Percentiles rank a stretch among this genome's conserved stretches.
Conservation (phyloP, 2,797 vertebrate genomes). For the Acanthurus tractus region DNA sequence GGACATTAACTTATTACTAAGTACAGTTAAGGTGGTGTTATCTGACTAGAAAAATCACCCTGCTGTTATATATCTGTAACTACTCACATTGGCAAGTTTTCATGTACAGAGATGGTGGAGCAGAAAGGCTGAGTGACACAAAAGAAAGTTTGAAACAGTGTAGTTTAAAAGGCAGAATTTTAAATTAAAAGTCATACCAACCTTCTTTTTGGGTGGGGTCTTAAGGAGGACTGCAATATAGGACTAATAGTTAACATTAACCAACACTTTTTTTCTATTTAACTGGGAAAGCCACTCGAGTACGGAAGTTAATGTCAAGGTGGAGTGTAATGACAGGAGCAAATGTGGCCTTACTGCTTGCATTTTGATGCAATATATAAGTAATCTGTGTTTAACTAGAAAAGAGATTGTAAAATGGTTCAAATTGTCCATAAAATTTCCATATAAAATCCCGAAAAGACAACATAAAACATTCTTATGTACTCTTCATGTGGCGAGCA, state of each 20-base stretch:
- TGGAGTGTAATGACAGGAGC: slow-evolving; percentile 2
- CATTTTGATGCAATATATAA: slow-evolving; percentile 36
- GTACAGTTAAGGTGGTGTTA: slow-evolving; percentile 32
- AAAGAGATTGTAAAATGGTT: slow-evolving; percentile 37
- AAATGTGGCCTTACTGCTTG: slow-evolving; percentile 14
- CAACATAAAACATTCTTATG: slow-evolving; percentile 19
- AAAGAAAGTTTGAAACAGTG: slow-evolving; percentile 31
- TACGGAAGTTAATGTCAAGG: slow-evolving; percentile 25
- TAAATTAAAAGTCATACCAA: too few species aligned
- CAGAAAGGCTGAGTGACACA: slow-evolving; percentile 42
- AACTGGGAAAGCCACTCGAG: too few species aligned
- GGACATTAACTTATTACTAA: slow-evolving; percentile 37
- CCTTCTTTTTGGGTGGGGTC: too few species aligned
- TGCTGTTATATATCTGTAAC: slow-evolving; percentile 12
- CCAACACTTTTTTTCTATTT: too few species aligned
- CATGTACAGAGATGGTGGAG: slow-evolving; percentile 24
- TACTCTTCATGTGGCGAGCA: not conserved
- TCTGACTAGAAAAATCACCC: slow-evolving; percentile 16
- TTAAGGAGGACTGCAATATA: too few species aligned
- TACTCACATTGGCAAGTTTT: slow-evolving; percentile 22
- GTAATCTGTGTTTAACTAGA: slow-evolving; percentile 34
- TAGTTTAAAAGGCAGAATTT: not conserved
- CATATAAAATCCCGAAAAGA: slow-evolving; percentile 36
- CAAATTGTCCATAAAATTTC: slow-evolving; percentile 48
- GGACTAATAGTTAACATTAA: too few species aligned